phyloP scores from a whole-genome alignment of 2,113 vertebrate genomes.

The Protomyctophum bolini region DNA sequence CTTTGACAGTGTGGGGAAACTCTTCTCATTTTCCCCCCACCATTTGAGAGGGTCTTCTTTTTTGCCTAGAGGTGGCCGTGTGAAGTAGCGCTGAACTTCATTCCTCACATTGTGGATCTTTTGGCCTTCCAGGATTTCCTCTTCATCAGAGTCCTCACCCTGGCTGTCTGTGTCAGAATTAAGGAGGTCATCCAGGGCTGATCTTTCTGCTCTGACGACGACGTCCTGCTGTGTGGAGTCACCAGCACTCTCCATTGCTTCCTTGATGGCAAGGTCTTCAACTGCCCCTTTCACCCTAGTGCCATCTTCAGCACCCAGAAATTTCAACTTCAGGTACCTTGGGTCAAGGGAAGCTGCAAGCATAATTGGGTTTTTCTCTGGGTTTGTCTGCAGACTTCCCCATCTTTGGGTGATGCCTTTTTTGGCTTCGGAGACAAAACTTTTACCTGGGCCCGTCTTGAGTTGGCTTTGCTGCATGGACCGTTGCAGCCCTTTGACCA shows the following conservation, averaged over 20 bases:
- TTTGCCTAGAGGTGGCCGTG: constrained; percentile 6
- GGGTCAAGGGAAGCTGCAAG: constrained; percentile 8
- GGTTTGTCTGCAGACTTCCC: constrained; percentile 1
- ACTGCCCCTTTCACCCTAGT: constrained; percentile 13
- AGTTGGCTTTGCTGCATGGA: constrained; percentile 5
- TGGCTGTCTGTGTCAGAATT: constrained; percentile 24
- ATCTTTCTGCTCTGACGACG: not conserved
- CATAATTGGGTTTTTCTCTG: constrained; percentile 12
- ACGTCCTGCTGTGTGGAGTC: not conserved
- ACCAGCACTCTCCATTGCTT: constrained; percentile 11
- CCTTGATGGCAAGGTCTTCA: constrained; percentile 27
- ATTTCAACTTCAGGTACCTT: constrained; percentile 30
- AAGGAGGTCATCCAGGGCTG: constrained; percentile 13
- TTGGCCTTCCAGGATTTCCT: constrained; percentile 1
- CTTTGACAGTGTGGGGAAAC: constrained; percentile 31
- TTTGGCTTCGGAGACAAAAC: constrained; percentile 13
- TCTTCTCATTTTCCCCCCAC: constrained; percentile 41
- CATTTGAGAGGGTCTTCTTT: constrained; percentile 28
- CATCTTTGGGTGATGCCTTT: constrained; percentile 7
- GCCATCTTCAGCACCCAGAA: constrained; percentile 16
- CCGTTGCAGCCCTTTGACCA: constrained; percentile 16
- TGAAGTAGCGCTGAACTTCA: constrained; percentile 22
- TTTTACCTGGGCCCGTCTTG: constrained; percentile 2
- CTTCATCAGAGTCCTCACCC: constrained; percentile 14
- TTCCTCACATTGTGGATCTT: constrained; percentile 23